phyloP scores from a whole-genome alignment of 2,888 invertebrate genomes.

The Thereva unica region DNA sequence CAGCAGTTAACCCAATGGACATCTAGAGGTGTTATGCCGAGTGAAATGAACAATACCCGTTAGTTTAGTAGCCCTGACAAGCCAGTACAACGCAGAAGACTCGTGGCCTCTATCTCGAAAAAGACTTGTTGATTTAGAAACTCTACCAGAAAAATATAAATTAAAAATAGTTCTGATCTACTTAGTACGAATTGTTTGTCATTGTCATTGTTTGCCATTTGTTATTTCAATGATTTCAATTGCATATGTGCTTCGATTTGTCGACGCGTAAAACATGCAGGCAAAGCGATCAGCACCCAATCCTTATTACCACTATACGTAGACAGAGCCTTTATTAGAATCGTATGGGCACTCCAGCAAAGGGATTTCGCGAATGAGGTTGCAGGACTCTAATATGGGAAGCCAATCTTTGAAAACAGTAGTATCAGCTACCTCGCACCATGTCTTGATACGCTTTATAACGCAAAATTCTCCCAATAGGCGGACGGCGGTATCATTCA shows the following conservation, averaged over 20 bases:
- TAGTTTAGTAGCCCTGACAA: not conserved
- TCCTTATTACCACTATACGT: not conserved
- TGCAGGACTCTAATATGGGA: not conserved
- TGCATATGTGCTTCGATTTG: not conserved
- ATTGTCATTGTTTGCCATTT: too few relatives aligned
- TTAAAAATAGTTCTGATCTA: not conserved
- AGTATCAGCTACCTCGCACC: slow-evolving; percentile 22
- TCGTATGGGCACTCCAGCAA: slow-evolving; percentile 1
- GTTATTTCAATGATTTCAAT: not conserved
- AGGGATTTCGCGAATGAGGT: not conserved
- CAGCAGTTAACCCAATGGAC: slow-evolving; percentile 41
- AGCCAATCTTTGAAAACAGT: slow-evolving; percentile 4
- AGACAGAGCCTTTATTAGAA: not conserved
- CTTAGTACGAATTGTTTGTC: not conserved
- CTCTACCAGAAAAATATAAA: not conserved
- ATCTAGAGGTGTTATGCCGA: slow-evolving; percentile 37
- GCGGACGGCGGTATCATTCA: slow-evolving; percentile 42
- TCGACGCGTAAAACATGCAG: not conserved
- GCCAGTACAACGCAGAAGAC: not conserved
- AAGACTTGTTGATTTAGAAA: not conserved
- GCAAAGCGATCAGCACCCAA: not conserved
- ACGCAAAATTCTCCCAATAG: slow-evolving; percentile 7
- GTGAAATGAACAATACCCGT: not conserved
- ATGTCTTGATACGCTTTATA: slow-evolving; percentile 18
- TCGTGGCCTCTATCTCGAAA: not conserved